phyloP scores from a whole-genome alignment of 2,797 vertebrate species.

The Amblyraja radiata region DNA sequence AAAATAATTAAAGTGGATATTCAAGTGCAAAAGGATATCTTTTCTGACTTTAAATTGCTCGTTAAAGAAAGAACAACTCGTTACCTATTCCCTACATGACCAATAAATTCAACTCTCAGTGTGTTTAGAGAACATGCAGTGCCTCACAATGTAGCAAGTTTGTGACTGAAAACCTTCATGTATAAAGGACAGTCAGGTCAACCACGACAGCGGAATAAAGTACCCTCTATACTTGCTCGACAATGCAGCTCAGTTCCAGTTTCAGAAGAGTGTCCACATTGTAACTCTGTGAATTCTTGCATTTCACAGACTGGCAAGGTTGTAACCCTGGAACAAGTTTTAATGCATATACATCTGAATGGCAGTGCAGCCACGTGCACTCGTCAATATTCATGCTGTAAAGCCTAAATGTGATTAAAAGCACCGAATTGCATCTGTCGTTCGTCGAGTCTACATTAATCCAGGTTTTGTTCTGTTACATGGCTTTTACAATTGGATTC shows the following conservation, averaged over 20 bases:
- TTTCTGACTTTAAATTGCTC: not conserved
- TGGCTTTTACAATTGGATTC: not conserved
- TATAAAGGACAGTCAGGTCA: not conserved
- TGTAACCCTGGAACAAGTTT: constrained; percentile 10
- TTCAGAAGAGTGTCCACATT: not conserved
- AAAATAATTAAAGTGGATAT: not conserved
- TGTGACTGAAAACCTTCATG: not conserved
- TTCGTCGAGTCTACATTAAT: not conserved
- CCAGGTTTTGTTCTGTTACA: not conserved
- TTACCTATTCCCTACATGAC: not conserved
- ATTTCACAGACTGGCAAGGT: not conserved
- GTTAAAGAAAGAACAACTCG: not conserved
- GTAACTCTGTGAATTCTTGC: not conserved
- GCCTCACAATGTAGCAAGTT: not conserved
- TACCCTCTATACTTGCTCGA: not conserved
- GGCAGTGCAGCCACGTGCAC: not conserved
- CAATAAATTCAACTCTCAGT: not conserved
- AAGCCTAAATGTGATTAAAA: not conserved
- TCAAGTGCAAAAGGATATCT: not conserved
- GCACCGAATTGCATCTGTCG: not conserved
- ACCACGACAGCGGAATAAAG: not conserved
- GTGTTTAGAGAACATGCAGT: not conserved
- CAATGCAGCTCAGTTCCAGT: not conserved
- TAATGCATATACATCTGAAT: not conserved
- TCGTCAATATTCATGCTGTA: not conserved